phyloP scores from a whole-genome alignment of 2,797 vertebrate species.

The Rousettus madagascariensis region DNA sequence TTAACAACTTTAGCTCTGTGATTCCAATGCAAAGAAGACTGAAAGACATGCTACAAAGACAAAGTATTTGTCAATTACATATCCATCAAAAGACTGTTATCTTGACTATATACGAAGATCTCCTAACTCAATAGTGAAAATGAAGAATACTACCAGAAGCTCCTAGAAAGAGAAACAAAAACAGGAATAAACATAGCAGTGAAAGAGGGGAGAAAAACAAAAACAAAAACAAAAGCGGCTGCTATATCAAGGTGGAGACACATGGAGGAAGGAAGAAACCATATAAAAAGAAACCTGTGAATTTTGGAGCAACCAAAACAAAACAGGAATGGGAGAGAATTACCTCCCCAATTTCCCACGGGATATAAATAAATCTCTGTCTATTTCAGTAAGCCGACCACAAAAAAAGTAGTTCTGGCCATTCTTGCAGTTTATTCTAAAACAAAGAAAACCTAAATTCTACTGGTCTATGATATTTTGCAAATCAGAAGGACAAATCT shows the following conservation, averaged over 20 bases:
- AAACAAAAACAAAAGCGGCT: rapidly evolving
- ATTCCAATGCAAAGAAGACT: neutral
- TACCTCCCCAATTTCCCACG: neutral
- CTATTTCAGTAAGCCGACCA: neutral
- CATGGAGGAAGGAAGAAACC: neutral
- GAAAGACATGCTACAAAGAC: neutral
- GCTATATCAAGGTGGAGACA: neutral
- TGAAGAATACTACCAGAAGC: neutral
- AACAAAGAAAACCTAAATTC: neutral
- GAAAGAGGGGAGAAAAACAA: neutral
- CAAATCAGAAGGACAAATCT: neutral
- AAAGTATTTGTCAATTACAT: neutral
- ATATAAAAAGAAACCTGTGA: neutral
- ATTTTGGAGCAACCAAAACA: neutral
- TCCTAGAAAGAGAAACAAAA: neutral
- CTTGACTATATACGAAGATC: neutral
- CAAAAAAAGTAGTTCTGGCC: neutral
- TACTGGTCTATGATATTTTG: neutral
- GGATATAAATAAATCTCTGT: neutral
- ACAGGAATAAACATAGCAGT: neutral
- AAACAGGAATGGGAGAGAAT: neutral
- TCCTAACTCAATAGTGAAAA: neutral
- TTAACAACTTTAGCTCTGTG: neutral
- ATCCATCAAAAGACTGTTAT: neutral
- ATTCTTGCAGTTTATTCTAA: neutral